Conservation (phyloP, 1,140 invertebrate species). For the Bombus picipes region DNA sequence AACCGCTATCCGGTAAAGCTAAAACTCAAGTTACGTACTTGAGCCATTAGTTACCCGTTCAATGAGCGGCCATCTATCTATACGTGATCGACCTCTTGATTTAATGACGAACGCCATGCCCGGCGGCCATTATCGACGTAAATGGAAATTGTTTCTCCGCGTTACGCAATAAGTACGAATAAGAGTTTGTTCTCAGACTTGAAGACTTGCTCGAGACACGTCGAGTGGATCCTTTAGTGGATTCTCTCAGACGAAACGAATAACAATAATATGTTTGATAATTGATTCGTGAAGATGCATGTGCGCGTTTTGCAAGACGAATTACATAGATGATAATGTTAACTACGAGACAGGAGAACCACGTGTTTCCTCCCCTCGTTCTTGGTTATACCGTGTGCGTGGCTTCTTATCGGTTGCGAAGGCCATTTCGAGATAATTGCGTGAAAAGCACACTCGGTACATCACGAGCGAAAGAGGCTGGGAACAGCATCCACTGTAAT, state of each 20-base stretch:
- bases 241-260: too few relatives aligned
- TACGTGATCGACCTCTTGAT: slow-evolving; percentile 35
- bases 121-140: neutral
- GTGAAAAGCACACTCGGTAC: slow-evolving; percentile 51
- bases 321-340: too few relatives aligned
- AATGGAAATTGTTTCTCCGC: slow-evolving; percentile 16
- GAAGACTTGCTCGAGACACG: too few relatives aligned
- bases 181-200: neutral
- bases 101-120: slow-evolving; percentile 18
- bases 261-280: too few relatives aligned
- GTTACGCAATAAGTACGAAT: neutral
- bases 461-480: neutral
- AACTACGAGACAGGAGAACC: too few relatives aligned
- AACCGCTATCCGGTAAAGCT: slow-evolving; percentile 46
- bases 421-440: slow-evolving; percentile 56
- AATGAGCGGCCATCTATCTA: slow-evolving; percentile 13
- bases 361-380: too few relatives aligned
- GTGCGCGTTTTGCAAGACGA: too few relatives aligned
- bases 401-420: slow-evolving; percentile 36
- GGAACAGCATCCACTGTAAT: slow-evolving; percentile 47
- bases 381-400: neutral
- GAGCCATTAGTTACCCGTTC: slow-evolving; percentile 30
- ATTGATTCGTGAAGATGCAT: too few relatives aligned
- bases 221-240: too few relatives aligned
- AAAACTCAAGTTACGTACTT: slow-evolving; percentile 55